phyloP scores from a whole-genome alignment of 2,888 invertebrate species.

The Drosophila trichaetosa region DNA sequence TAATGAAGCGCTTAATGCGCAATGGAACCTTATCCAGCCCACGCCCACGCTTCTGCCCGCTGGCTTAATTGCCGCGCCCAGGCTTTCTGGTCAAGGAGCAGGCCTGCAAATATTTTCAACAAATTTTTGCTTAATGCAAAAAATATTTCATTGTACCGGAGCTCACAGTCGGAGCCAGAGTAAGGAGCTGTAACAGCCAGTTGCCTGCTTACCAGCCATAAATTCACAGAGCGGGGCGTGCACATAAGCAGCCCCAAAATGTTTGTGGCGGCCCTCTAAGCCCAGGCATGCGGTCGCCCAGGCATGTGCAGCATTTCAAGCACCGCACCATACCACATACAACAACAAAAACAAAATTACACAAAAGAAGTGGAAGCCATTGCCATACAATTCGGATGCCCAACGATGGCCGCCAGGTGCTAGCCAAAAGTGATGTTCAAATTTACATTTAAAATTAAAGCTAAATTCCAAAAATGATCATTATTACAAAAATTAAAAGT shows the following conservation, averaged over 20 bases:
- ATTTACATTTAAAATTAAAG: constrained; percentile 3
- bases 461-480: constrained; percentile 17
- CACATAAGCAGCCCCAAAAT: constrained; percentile 71
- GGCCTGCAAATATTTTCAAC: constrained; percentile 73
- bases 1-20: constrained; percentile 81
- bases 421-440: constrained; percentile 39
- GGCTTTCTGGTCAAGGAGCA: constrained; percentile 58
- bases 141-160: constrained; percentile 73
- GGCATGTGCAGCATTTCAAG: constrained; percentile 81
- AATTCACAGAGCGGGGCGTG: constrained; percentile 59
- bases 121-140: constrained; percentile 81
- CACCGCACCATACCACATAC: constrained; percentile 50
- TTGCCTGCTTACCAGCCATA: constrained; percentile 57
- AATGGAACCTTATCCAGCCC: constrained; percentile 27
- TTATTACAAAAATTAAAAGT: neutral
- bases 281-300: constrained; percentile 77
- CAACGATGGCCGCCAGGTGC: constrained; percentile 40
- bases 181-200: constrained; percentile 16
- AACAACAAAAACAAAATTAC: constrained; percentile 38
- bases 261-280: constrained; percentile 78
- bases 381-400: constrained; percentile 64
- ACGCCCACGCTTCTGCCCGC: constrained; percentile 14
- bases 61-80: constrained; percentile 65
- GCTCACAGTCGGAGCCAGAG: constrained; percentile 2
- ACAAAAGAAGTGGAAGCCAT: constrained; percentile 66